Base-by-base conservation (phyloP, 1,140 invertebrate genomes). In the Camponotus floridanus region DNA sequence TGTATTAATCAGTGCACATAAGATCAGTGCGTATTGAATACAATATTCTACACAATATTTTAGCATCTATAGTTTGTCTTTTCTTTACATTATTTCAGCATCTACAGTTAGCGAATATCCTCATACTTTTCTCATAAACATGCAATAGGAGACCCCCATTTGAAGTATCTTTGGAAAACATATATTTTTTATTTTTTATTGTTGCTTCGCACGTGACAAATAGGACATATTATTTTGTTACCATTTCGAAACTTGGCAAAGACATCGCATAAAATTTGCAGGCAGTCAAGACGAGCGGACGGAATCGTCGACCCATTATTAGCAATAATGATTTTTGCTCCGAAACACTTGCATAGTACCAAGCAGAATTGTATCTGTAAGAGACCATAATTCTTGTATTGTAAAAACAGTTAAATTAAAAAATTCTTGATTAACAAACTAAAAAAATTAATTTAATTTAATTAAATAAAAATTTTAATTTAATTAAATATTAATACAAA, bases 321-420 rank as follows among this genome's bases (percentile, higher is more conserved):
- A 79, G 36, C n/a, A 79, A 4, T 26, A 79, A 11, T 2, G 13
- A 51, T 39, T 68, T 79, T n/a, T 79, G 76, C 13, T 79, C n/a
- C 9, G 8, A 51, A 26, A 68, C 8, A 18, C 26, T 8, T 68
- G 31, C 76, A 36, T 68, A 4, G 13, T 79, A 79, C 76, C 76
- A 79, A 3, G 8, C n/a, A 39, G 26, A 68, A 11, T 79, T 68
- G 33, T 79, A 79, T 15, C 76, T 79, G 5, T 33, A 68, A 48
- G 31, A 48, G 31, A 48, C 18, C 18, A 48, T 48, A 15, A n/a
- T 57, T 11, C 11, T 76, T 26, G 39, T 39, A 42, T 9, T 13
- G 15, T 59, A 15, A 76, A n/a, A 42, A 61, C 57, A 48, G 13
- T 48, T 13, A 15, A 48, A 48, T 48, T 15, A 3, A 48, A 48